A percentile compares a stretch with the other conserved stretches of the same genome.
These are phyloP conservation scores for Oscheius onirici DNA, from an alignment of 2,888 invertebrate species.

Conservation along the genomic window DNA sequence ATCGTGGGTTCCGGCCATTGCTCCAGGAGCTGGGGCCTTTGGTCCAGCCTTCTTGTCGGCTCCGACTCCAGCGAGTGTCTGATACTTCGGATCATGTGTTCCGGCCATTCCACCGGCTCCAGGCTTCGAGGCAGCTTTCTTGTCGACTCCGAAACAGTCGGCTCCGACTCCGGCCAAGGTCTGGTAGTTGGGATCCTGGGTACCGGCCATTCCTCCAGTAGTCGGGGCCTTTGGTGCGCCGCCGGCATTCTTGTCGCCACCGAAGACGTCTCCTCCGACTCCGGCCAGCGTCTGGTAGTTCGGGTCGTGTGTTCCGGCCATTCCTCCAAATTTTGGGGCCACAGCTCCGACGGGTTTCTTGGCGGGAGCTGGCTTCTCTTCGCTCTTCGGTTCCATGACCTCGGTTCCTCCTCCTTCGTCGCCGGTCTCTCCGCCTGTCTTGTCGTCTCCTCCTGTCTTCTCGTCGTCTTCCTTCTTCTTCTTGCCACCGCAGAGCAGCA, in stretches of 20 bases:
- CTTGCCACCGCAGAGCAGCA: no score
- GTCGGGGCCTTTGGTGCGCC: constrained; percentile 2
- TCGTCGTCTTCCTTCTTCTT: no score
- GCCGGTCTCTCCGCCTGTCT: no score
- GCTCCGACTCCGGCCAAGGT: constrained; percentile 8
- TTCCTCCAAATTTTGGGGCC: background rate
- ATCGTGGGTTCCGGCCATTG: constrained; percentile 23
- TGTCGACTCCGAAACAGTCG: background rate
- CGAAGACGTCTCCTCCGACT: background rate
- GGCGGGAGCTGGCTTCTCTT: background rate
- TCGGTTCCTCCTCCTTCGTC: background rate
- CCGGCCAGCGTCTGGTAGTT: constrained; percentile 20
- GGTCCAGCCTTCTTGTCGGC: constrained; percentile 3
- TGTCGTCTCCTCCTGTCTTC: no score
- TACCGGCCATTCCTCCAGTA: constrained; percentile 13
- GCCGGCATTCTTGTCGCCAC: background rate
- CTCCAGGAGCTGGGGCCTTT: constrained; percentile 16
- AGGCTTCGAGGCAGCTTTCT: constrained; percentile 17
- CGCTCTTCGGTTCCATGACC: background rate
- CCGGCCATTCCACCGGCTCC: constrained; percentile 14
- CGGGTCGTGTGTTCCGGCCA: constrained; percentile 22
- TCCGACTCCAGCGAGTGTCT: constrained; percentile 5
- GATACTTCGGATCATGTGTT: constrained; percentile 26
- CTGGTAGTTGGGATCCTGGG: constrained; percentile 26
- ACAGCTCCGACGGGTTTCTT: background rate